Base-by-base conservation (phyloP, 2,113 vertebrate species). In the Apodemus speciosus region DNA sequence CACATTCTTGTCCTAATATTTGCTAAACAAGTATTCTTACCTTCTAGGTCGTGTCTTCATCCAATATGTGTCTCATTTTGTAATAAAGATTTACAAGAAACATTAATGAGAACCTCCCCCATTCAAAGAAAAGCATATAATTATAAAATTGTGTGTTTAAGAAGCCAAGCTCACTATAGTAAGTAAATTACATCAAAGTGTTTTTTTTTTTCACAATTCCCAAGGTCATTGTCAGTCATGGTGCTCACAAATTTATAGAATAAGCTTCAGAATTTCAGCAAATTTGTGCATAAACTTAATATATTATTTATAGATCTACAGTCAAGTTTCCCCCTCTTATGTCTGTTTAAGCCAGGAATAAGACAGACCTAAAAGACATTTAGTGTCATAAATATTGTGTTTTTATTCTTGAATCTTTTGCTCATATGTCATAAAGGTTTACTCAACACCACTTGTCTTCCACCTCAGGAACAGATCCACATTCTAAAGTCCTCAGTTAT, bases 221-320 rank as follows among this genome's bases (percentile, higher is more conserved):
- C 1, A 38, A 1, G 6, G 32, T 5, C 0, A 9, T 81, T n/a
- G 3, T 23, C 1, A 4, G 2, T 66, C 7, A 75, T 49, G 43
- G 38, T 18, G 0, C 1, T 58, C 40, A 72, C n/a, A 21, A 25
- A 40, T 43, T 91, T 93, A 73, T 9, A 73, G 40, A 69, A 84
- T 23, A 79, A 56, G 5, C 9, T 43, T 30, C 51, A 71, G 8
- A 0, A 64, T 83, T 92, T 86, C 23, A 85, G 64, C 1, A 85
- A 75, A 0, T 15, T 85, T 86, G 32, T 30, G 6, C 56, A 6
- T 25, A 77, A 83, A 83, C 6, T n/a, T 81, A 71, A 13, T 51
- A 20, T 32, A 32, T 7, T 81, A n/a, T 56, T 14, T 69, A 23
- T 62, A 32, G 4, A 20, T 35, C 13, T 68, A 30, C 81, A 1